Percentiles rank a stretch among this genome's conserved stretches.
These are phyloP conservation scores for Bombylius major DNA, from an alignment of 2,888 invertebrate genomes.

Conservation along the genomic window DNA sequence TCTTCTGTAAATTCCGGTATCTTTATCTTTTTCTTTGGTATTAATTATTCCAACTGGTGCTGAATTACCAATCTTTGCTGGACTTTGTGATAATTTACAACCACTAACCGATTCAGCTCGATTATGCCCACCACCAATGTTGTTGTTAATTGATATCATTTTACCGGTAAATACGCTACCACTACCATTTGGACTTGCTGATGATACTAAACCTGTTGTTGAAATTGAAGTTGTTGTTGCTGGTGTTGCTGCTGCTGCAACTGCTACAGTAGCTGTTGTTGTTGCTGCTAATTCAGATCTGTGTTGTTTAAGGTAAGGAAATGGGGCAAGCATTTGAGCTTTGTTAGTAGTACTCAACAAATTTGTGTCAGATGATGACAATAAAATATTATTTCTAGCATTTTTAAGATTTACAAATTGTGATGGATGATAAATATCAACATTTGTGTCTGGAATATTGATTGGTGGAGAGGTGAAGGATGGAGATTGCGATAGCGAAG, in stretches of 20 bases:
- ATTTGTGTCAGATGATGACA: constrained; percentile 15
- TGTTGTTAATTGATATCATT: constrained; percentile 7
- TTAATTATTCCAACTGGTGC: constrained; percentile 33
- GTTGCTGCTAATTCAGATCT: constrained; percentile 12
- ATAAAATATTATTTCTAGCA: constrained; percentile 20
- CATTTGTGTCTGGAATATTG: background rate
- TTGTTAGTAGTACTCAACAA: constrained; percentile 25
- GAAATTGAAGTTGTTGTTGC: constrained; percentile 27
- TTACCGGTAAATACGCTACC: too few relatives aligned
- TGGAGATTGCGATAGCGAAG: too few relatives aligned
- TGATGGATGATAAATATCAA: background rate
- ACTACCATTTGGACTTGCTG: constrained; percentile 6
- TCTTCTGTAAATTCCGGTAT: constrained; percentile 52
- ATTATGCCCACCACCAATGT: constrained; percentile 29
- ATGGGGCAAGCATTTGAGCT: constrained; percentile 37
- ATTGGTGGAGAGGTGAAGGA: background rate
- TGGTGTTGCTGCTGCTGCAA: constrained; percentile 12
- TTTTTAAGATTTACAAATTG: constrained; percentile 16
- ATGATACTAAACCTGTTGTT: constrained; percentile 21
- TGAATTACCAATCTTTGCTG: constrained; percentile 36
- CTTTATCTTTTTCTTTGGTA: constrained; percentile 37
- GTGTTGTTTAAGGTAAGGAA: constrained; percentile 26
- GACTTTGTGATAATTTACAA: constrained; percentile 42
- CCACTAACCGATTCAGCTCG: constrained; percentile 46
- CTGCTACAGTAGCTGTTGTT: constrained; percentile 4